Evolutionary conservation across 2,113 vertebrate species (phyloP).

Genomic region (Silurus glanis): DNA sequence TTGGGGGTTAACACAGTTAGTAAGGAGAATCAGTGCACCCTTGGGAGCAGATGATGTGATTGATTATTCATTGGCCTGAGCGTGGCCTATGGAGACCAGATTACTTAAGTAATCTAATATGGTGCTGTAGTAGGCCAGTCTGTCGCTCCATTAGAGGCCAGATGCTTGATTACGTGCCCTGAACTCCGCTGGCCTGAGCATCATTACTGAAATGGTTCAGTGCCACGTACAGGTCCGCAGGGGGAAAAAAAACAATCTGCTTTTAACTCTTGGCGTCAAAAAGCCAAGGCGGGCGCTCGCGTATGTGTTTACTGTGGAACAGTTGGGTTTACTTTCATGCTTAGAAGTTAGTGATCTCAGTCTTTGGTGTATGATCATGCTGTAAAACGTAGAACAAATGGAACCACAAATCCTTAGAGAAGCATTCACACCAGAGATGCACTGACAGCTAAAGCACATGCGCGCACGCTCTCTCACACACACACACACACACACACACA

Average conservation of each 20-base stretch:
- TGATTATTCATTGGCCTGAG: slow-evolving; percentile 57
- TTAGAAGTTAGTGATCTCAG: slow-evolving; percentile 17
- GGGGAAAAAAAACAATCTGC: slow-evolving; percentile 11
- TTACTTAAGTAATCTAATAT: slow-evolving; percentile 61
- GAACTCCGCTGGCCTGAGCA: slow-evolving; percentile 15
- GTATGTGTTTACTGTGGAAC: slow-evolving; percentile 34
- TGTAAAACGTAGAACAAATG: slow-evolving; percentile 26
- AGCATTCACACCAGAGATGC: slow-evolving; percentile 6
- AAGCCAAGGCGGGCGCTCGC: not conserved
- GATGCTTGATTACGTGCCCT: slow-evolving; percentile 49
- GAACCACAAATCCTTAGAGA: slow-evolving; percentile 34
- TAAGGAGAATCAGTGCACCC: slow-evolving; percentile 60
- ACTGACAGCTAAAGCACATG: not conserved
- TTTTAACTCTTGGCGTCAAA: not conserved
- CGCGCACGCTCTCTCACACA: not conserved
- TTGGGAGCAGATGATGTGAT: slow-evolving; percentile 51
- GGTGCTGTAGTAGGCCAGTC: slow-evolving; percentile 42
- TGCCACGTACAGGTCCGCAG: slow-evolving; percentile 9
- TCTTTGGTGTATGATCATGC: not conserved
- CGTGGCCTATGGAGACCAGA: slow-evolving; percentile 56
- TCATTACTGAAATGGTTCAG: slow-evolving; percentile 36
- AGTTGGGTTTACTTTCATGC: slow-evolving; percentile 31
- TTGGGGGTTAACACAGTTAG: slow-evolving; percentile 29
- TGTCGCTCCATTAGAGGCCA: slow-evolving; percentile 32
- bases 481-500: not conserved